A percentile compares a stretch with the other conserved stretches of the same genome.
phyloP scores from a whole-genome alignment of 1,140 invertebrate species.

The Samia ricini region DNA sequence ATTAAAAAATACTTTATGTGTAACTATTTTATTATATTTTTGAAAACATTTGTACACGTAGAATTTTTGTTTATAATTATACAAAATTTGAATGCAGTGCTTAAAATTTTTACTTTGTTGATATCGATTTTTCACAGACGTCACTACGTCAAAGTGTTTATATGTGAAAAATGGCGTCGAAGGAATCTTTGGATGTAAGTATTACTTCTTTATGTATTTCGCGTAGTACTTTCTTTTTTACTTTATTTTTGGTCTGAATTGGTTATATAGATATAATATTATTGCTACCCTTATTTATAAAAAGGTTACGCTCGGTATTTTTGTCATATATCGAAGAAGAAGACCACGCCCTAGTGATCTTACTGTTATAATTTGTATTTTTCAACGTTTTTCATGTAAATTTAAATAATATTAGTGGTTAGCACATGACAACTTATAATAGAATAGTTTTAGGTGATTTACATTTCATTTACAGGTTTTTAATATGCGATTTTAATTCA shows the following conservation, averaged over 20 bases:
- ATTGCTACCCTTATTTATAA: not conserved
- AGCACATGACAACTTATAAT: not conserved
- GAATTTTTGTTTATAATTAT: not conserved
- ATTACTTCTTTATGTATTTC: constrained; percentile 32
- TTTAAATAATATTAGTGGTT: constrained; percentile 4
- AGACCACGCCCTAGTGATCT: constrained; percentile 37
- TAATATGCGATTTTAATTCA: constrained; percentile 14
- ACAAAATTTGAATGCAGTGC: not conserved
- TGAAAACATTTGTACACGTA: no score
- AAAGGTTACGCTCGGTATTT: not conserved
- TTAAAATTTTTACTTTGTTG: constrained; percentile 6
- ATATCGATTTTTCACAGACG: constrained; percentile 53
- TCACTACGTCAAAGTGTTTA: constrained; percentile 56
- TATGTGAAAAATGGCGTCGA: constrained; percentile 73
- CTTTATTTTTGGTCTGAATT: not conserved
- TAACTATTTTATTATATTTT: no score
- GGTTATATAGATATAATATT: not conserved
- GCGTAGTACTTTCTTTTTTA: constrained; percentile 2
- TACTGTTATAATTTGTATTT: constrained; percentile 21
- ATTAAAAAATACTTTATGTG: no score
- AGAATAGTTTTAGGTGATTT: not conserved
- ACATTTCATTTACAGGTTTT: not conserved
- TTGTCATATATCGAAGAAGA: constrained; percentile 11
- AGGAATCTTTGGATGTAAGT: constrained; percentile 74
- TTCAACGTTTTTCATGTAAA: constrained; percentile 18